Base-by-base conservation (phyloP, 2,888 invertebrate genomes). In the Arenicola marina region DNA sequence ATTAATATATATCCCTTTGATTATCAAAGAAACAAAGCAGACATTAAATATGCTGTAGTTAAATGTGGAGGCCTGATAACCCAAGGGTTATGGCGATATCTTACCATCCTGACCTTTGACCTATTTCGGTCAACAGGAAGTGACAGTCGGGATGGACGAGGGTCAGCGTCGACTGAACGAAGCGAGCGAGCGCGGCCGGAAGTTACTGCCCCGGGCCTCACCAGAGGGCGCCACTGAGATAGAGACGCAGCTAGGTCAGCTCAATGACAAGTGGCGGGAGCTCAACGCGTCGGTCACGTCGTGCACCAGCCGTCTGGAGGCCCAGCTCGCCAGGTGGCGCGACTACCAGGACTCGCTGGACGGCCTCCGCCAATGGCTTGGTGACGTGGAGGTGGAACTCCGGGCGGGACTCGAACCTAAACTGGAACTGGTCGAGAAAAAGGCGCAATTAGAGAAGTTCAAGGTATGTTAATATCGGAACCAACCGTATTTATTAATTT, bases 341-440 rank as follows among this genome's bases (percentile, higher is more conserved):
- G 18, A n/a, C 48, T 24, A 48, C 26, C 18, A 48, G 7, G 48
- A 48, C 18, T 48, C 18, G 11, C 7, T n/a, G 18, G 24, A 11
- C 48, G 24, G 7, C n/a, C 15, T 48, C n/a, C 15, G 24, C 18
- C 15, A 24, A 24, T 48, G 48, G 48, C 48, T 48, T 7, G 24
- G 26, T 7, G 48, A 48, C 7, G 24, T 24, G 26, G 48, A 48
- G 26, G 26, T n/a, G 24, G 26, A 24, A n/a, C 48, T 53, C 15
- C 28, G 32, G 11, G 53, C 32, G 4, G 33, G 53, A 28, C 7
- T 93, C 74, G 93, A 93, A 89, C 90, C 65, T 89, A 91, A 75
- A 87, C 87, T 92, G 75, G 95, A 95, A 79, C 85, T 95, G 1
- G 91, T 92, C 56, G 96, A 96, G 79, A 96, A 95, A 84, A 90